Conservation (phyloP, 2,888 invertebrate species). For the Creontiades dilutus region DNA sequence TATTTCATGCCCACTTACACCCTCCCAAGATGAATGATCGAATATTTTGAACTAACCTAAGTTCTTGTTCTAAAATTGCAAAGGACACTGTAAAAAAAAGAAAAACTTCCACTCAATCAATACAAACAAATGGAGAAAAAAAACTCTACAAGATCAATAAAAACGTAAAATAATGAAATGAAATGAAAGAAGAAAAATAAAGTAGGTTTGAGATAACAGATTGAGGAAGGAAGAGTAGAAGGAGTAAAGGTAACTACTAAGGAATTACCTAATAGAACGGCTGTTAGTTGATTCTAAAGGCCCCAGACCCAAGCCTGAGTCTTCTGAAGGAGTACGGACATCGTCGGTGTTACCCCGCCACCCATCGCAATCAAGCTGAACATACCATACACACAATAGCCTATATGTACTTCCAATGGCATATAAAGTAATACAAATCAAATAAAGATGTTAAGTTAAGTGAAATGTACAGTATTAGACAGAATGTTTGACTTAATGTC, state of each 20-base stretch:
- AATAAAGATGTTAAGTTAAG: not conserved
- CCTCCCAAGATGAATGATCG: slow-evolving; percentile 20
- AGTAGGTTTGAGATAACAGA: slow-evolving; percentile 55
- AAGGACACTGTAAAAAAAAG: not conserved
- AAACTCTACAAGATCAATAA: not conserved
- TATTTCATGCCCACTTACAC: slow-evolving; percentile 59
- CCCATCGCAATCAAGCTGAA: slow-evolving; percentile 75
- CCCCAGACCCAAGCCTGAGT: slow-evolving; percentile 95
- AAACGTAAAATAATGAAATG: slow-evolving; percentile 31
- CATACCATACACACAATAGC: slow-evolving; percentile 74
- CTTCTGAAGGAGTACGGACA: slow-evolving; percentile 88
- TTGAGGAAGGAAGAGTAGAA: slow-evolving; percentile 54
- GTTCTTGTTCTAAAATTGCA: slow-evolving; percentile 34
- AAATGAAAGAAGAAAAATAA: slow-evolving; percentile 47
- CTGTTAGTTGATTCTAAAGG: slow-evolving; percentile 75
- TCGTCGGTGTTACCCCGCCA: slow-evolving; percentile 77
- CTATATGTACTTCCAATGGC: slow-evolving; percentile 71
- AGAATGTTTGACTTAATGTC: not conserved
- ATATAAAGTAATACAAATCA: not conserved
- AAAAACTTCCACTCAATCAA: slow-evolving; percentile 36
- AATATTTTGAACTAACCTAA: slow-evolving; percentile 33
- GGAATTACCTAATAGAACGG: slow-evolving; percentile 74
- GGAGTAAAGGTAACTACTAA: slow-evolving; percentile 64
- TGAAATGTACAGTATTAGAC: not conserved
- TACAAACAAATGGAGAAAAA: slow-evolving; percentile 46